A percentile compares a stretch with the other conserved stretches of the same genome.
phyloP scores from a whole-genome alignment of 2,888 invertebrate species.

The Priocnemis perturbator region DNA sequence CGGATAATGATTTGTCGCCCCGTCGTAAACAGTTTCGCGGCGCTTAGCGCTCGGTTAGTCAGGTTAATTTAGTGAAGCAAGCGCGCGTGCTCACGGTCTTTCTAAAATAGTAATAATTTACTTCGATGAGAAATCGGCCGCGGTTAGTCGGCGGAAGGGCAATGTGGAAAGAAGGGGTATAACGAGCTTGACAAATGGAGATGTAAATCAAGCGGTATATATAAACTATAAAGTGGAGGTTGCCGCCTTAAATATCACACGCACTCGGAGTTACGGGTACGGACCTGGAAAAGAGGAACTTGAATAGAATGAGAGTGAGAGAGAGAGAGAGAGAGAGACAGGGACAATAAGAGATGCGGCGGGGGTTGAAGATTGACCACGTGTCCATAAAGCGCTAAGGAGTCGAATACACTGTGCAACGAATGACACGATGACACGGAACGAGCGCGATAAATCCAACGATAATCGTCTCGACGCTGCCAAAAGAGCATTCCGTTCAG shows the following conservation, averaged over 20 bases:
- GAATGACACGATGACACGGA: slow-evolving; percentile 51
- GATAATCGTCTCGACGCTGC: slow-evolving; percentile 47
- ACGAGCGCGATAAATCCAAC: slow-evolving; percentile 45
- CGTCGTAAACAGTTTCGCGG: neutral
- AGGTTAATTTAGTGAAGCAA: too few relatives aligned
- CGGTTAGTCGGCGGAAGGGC: neutral
- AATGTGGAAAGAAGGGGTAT: neutral
- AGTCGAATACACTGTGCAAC: slow-evolving; percentile 36
- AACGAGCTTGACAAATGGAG: neutral
- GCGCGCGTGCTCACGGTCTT: neutral
- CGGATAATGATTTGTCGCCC: too few relatives aligned
- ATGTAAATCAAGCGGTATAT: slow-evolving; percentile 11
- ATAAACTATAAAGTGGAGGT: slow-evolving; percentile 21
- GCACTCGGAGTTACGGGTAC: neutral
- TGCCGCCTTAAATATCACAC: slow-evolving; percentile 39
- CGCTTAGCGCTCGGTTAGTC: too few relatives aligned
- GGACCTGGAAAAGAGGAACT: too few relatives aligned
- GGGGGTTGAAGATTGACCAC: slow-evolving; percentile 41
- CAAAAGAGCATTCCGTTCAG: slow-evolving; percentile 37
- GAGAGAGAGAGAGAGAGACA: slow-evolving; percentile 25
- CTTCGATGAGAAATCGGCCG: too few relatives aligned
- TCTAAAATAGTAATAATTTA: slow-evolving; percentile 1
- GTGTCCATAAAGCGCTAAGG: slow-evolving; percentile 35
- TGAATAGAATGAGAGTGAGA: too few relatives aligned
- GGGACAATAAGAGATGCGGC: neutral